Evolutionary conservation across 2,113 vertebrate species (phyloP), one percentile per base, ranked within the genome.

Genomic region (Tychaedon coryphoeus): DNA sequence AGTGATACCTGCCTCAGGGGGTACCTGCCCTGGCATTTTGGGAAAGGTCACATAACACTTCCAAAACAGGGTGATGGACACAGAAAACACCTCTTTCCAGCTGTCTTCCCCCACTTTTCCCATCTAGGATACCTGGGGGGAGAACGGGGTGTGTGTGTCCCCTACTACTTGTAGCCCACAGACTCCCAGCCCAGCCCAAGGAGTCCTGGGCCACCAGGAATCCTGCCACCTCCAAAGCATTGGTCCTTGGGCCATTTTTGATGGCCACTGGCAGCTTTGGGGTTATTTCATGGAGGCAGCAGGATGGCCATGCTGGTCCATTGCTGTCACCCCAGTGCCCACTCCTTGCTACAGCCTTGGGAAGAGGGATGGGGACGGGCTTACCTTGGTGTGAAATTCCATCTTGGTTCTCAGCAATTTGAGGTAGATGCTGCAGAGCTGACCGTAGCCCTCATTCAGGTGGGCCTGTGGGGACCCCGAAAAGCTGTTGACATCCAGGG

Each of bases 351-450:
- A 38, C 6, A 48, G 51, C 29, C 8, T 0, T 26, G n/a, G 28
- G 33, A 40, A 62, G 0, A 4, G 42, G 45, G 31, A 60, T 0
- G 3, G 0, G 54, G 50, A 38, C 9, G 43, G 11, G 48, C 96
- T 98, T 97, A 99, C 99, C 98, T 99, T 99, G 94, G 98, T 98
- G 97, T 99, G 99, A 95, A 99, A 99, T 94, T 99, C 99, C 99
- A 99, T 99, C 98, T 99, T 99, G 93, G 99, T 99, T 98, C 99
- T 99, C 98, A 99, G 98, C 93, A 99, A 98, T 98, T 98, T 99
- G 99, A 99, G 99, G 98, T 99, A 99, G 98, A 99, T 98, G 98
- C 99, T 99, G 98, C 99, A 99, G 73, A 99, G 98, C 96, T 99
- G 99, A 40, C 99, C 99, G 0, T 99, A 99, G 77, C 99, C 99